These are phyloP conservation scores for Trichosurus vulpecula DNA, from an alignment of 2,797 vertebrate genomes.

Conservation along the genomic window DNA sequence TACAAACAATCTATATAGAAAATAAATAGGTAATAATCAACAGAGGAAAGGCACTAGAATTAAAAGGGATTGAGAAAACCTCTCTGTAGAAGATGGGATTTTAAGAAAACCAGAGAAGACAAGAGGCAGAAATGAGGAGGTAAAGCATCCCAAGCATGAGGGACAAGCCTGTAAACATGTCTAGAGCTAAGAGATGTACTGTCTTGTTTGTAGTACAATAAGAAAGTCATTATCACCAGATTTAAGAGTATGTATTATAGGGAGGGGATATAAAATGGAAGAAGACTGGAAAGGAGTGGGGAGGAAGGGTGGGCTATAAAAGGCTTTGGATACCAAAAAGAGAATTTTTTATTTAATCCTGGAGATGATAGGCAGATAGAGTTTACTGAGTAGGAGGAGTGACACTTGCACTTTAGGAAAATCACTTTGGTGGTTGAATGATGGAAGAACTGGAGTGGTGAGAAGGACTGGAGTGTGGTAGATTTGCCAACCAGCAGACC, in stretches of 20 bases:
- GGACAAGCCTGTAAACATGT: neutral
- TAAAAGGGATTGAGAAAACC: neutral
- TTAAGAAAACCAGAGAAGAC: neutral
- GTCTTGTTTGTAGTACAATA: neutral
- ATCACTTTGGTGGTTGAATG: neutral
- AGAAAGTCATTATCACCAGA: neutral
- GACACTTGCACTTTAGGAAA: neutral
- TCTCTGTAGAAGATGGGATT: neutral
- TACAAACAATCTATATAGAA: neutral
- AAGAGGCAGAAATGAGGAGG: neutral
- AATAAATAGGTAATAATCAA: neutral
- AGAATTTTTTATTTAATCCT: neutral
- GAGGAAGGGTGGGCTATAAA: neutral
- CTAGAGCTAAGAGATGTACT: neutral
- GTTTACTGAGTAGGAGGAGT: neutral
- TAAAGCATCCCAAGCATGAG: neutral
- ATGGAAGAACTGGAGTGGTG: neutral
- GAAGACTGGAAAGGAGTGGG: neutral
- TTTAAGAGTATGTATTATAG: neutral
- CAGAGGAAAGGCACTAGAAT: neutral
- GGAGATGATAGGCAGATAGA: neutral
- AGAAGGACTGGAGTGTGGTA: neutral
- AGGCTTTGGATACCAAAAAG: neutral
- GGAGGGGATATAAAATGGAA: neutral
- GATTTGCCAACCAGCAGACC: neutral